Percentiles rank a stretch among this genome's conserved stretches.
phyloP scores from a whole-genome alignment of 2,797 vertebrate species.

The Chromobotia macracanthus region DNA sequence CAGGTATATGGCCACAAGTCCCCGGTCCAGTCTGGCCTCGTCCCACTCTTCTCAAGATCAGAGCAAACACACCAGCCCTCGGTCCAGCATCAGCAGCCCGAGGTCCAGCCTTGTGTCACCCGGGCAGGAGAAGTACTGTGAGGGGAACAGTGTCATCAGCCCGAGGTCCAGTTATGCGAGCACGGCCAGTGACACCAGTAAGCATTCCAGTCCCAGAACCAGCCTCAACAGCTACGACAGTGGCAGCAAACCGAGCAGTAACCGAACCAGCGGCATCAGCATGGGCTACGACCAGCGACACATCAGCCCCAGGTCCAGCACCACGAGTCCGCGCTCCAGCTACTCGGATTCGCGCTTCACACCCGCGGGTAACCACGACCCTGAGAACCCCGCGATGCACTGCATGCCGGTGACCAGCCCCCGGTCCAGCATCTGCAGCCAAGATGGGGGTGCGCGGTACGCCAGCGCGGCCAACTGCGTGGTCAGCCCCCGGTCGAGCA shows the following conservation, averaged over 20 bases:
- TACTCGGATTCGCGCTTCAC: conserved; percentile 83
- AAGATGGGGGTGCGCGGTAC: conserved; percentile 74
- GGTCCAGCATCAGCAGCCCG: conserved; percentile 84
- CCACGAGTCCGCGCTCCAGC: conserved; percentile 83
- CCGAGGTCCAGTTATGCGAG: conserved; percentile 86
- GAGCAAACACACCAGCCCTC: conserved; percentile 83
- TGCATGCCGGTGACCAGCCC: conserved; percentile 76
- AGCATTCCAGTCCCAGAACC: conserved; percentile 88
- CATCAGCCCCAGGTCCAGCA: conserved; percentile 88
- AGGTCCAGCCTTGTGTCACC: conserved; percentile 78
- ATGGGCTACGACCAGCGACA: conserved; percentile 96
- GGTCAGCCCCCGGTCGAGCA: conserved; percentile 90
- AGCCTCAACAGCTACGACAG: conserved; percentile 90
- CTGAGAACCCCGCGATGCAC: conserved; percentile 74
- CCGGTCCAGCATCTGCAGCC: conserved; percentile 82
- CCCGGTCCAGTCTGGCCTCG: conserved; percentile 80
- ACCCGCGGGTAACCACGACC: conserved; percentile 75
- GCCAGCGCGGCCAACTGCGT: conserved; percentile 72
- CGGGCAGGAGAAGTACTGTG: conserved; percentile 80
- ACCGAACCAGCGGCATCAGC: conserved; percentile 96
- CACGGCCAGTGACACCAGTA: conserved; percentile 85
- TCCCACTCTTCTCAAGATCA: conserved; percentile 80
- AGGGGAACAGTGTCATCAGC: conserved; percentile 74
- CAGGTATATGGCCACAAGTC: conserved; percentile 75
- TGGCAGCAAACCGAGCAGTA: conserved; percentile 90